These are phyloP conservation scores for Formicarius rufipectus DNA, from an alignment of 2,113 vertebrate species.

Conservation along the genomic window DNA sequence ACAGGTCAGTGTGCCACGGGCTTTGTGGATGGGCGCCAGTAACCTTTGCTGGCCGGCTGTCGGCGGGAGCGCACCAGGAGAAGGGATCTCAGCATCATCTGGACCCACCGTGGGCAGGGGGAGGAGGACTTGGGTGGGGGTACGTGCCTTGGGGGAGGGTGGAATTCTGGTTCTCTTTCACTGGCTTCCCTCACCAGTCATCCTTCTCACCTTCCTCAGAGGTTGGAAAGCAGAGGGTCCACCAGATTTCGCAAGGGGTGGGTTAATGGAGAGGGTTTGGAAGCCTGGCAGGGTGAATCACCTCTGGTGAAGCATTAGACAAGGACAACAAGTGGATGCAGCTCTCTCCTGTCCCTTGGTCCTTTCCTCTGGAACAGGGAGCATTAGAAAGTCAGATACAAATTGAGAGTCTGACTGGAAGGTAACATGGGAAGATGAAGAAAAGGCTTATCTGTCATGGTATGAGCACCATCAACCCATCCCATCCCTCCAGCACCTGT, in stretches of 20 bases:
- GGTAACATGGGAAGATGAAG: not conserved
- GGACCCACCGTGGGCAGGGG: accelerated
- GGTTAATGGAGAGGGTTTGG: not conserved
- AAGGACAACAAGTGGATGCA: not conserved
- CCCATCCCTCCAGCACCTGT: not conserved
- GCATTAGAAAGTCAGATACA: not conserved
- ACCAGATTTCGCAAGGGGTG: accelerated
- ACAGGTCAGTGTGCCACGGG: not conserved
- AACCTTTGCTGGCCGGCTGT: not conserved
- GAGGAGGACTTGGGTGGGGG: not conserved
- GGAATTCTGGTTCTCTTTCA: not conserved
- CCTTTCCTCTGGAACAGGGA: not conserved
- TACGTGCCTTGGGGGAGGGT: not conserved
- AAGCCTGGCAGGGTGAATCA: not conserved
- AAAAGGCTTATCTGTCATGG: not conserved
- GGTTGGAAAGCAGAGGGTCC: not conserved
- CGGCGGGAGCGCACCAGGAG: not conserved
- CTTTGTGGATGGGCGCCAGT: not conserved
- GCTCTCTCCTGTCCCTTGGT: not conserved
- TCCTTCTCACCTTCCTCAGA: not conserved
- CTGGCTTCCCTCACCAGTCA: not conserved
- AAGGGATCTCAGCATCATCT: not conserved
- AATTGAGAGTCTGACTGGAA: not conserved
- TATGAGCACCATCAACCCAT: not conserved
- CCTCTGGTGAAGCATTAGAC: not conserved